Evolutionary conservation across 2,113 vertebrate genomes (phyloP), one percentile per base, ranked within the genome.

Genomic region (Tupaia chinensis): DNA sequence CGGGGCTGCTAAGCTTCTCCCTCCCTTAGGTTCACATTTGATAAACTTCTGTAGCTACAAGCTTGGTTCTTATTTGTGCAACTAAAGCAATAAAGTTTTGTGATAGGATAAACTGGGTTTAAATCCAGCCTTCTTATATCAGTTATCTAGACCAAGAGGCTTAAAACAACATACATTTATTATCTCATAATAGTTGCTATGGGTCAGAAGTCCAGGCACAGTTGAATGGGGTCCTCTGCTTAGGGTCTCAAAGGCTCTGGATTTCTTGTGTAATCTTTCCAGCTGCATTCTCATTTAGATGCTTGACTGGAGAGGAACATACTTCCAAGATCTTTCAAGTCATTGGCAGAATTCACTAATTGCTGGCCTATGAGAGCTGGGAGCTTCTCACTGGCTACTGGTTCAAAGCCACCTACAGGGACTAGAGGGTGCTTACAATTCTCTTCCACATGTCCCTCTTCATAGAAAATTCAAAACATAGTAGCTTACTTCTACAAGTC

Each of bases 261-360:
- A 44, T 44, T 44, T 44, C 44, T 44, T 44, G 44, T 44, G 44
- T 44, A 44, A 44, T 15, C 9, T 70, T 4, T 11, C 5, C 87
- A 14, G 11, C 32, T 92, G 10, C 58, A 32, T 79, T 95, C 63
- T 93, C 56, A 61, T 19, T 34, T 69, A 22, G n/a, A 85, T 32
- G 9, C 20, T 79, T 29, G 10, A 25, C 4, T 74, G 27, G 29
- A 63, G 76, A 89, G 66, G 34, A 87, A 3, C 14, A 34, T 0
- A 66, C 16, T 72, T 87, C 65, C 20, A 54, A 73, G 25, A 7
- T 81, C 44, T 22, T 87, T 95, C 7, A 79, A 10, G 2, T 61
- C 84, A 7, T 84, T 54, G 87, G 82, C n/a, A 91, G 91, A 85
- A 65, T 63, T 87, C 16, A 77, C 78, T 73, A 81, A 56, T 68